These are phyloP conservation scores for Enteromius mattozi DNA, from an alignment of 2,797 vertebrate species.

Conservation along the genomic window DNA sequence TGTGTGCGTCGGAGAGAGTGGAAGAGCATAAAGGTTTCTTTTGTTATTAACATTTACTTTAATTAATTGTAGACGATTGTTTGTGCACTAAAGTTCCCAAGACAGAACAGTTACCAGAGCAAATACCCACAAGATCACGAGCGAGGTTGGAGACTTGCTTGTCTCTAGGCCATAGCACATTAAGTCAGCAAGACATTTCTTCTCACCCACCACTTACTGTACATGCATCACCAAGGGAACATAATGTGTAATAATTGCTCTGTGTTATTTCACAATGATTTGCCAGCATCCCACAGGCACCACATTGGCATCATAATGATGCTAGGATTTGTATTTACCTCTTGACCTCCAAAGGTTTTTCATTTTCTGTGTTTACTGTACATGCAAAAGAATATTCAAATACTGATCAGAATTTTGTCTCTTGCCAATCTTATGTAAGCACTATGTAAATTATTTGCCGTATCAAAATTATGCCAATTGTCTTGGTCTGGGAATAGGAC, in stretches of 20 bases:
- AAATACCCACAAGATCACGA: background rate
- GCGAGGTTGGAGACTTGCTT: background rate
- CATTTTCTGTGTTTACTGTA: background rate
- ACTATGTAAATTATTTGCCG: background rate
- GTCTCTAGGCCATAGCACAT: slow-evolving; percentile 15
- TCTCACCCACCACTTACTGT: slow-evolving; percentile 15
- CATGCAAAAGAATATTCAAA: background rate
- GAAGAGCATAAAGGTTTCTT: background rate
- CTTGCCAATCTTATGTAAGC: background rate
- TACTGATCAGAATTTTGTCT: background rate
- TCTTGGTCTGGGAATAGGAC: background rate
- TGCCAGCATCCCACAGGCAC: slow-evolving; percentile 15
- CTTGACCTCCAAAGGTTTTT: background rate
- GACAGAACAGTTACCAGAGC: slow-evolving; percentile 10
- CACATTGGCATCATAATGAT: slow-evolving; percentile 7
- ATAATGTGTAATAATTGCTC: slow-evolving; percentile 30
- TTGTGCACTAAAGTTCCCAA: background rate
- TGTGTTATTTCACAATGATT: slow-evolving; percentile 24
- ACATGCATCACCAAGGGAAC: background rate
- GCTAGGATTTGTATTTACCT: slow-evolving; percentile 6
- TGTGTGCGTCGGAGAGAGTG: background rate
- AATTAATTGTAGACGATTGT: background rate
- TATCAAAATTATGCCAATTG: background rate
- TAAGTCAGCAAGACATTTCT: slow-evolving; percentile 13
- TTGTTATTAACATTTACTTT: background rate